Evolutionary conservation across 2,888 invertebrate genomes (phyloP), one percentile per base, ranked within the genome.

Genomic region (Oligia strigilis): DNA sequence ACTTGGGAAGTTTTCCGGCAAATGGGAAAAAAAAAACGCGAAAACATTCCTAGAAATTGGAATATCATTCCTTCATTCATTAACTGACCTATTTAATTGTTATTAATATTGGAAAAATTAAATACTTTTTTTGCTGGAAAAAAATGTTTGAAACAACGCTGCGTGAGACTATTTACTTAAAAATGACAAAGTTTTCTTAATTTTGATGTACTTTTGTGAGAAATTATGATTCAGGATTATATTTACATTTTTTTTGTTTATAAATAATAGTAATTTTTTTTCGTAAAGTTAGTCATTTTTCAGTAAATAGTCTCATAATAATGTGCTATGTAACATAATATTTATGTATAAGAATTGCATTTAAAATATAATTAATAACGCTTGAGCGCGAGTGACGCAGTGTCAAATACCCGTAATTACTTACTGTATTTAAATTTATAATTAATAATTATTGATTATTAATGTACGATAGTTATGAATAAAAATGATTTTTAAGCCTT

Each of bases 381-480:
- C 95, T 95, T 95, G 93, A 90, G 92, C 91, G 92, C 90, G 94
- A 89, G 91, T 91, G 93, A 89, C 90, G 92, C 93, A 89, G 95
- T 95, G 95, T 95, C 94, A 93, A 94, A 93, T 93, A 93, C 90
- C 92, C 93, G 89, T 94, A 93, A 94, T 91, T 92, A 94, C 95
- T 94, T 94, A 94, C 93, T 94, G 93, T 94, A 95, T 94, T 95
- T 96, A 95, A 95, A 95, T 94, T 94, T 95, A 95, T 94, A 92
- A 94, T 94, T 94, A 92, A 93, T 92, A 93, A 94, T 90, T 89
- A 89, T 87, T 93, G 92, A 94, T 94, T 93, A 95, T 94, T 95
- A 96, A 96, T 96, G 96, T 96, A 96, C 94, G 93, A 96, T 96
- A 96, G 96, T 96, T 96, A 96, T 94, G 93, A 96, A 95, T 96